Evolutionary conservation across 1,140 invertebrate species (phyloP), one percentile per base, ranked within the genome.

Genomic region (Campoletis sonorensis): DNA sequence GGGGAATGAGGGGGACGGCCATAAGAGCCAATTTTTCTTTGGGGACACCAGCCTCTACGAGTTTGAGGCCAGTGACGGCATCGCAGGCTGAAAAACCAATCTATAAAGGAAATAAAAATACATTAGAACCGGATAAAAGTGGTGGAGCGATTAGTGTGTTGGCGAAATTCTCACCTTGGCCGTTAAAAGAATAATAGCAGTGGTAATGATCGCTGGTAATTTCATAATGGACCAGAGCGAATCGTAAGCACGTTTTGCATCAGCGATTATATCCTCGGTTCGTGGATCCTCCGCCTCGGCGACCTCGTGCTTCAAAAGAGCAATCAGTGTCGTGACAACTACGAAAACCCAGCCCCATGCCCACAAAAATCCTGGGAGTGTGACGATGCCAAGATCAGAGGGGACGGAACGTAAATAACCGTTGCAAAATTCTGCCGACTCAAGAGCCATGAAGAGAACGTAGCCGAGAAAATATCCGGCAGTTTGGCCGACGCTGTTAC

Each of bases 401-500:
- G 97, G 96, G 51, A 91, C 93, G 49, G 91, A 93, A 84, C 98
- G 93, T 58, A 99, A 89, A 90, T 99, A 99, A 79, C 93, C 96
- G 88, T 99, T 99, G 88, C 98, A 99, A 92, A 99, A 99, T 87
- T 97, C 96, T 49, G 97, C 93, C 11, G 98, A 99, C 92, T 99
- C 98, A n/a, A 99, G 91, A 0, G 98, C 98, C 87, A 99, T 95
- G 90, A 99, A 99, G 15, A 99, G 92, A 4, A 99, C 97, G 93
- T 99, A 99, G 54, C 99, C 99, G 1, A 99, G 92, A 89, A 99
- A 99, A 91, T 97, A 99, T 1, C 99, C 99, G 79, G 98, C 96
- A 0, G 98, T 99, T 93, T 99, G 99, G 21, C 99, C 99, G 13
- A 99, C 98, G 86, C 97, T 97, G 89, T 99, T 99, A 90, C 99